Base-by-base conservation (phyloP, 2,888 invertebrate species). In the Rhagonycha fulva region DNA sequence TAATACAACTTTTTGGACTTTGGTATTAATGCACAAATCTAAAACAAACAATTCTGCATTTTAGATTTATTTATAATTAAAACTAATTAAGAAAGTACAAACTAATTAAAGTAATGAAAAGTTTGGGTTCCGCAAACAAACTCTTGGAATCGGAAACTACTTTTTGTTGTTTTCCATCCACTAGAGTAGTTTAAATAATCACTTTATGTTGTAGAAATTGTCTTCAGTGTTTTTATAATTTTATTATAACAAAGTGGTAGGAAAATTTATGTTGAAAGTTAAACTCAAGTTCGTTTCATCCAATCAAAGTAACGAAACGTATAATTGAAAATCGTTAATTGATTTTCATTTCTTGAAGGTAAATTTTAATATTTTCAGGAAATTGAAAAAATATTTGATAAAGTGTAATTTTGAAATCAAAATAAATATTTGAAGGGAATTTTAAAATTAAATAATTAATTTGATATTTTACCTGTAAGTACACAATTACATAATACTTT, bases 401-500 rank as follows among this genome's bases (percentile, higher is more conserved):
- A 47, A 47, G n/a, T n/a, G n/a, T 12, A 47, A 47, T 47, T 47
- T 47, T n/a, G n/a, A 47, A 47, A 47, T n/a, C 47, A 47, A n/a
- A 47, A 47, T 47, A 47, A 47, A 47, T 47, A 67, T 26, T 67
- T 67, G 23, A 26, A 9, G n/a, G 23, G 10, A 28, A 67, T 28
- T 67, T 67, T 23, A 47, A 47, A 47, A 47, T 47, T 47, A 47
- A 4, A 47, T 47, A 47, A 62, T 61, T 26, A 47, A 70, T 70
- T 68, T 14, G 47, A 47, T 69, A 68, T 61, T 71, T 60, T 69
- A 77, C 78, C 72, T 78, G 75, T 68, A 75, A 69, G 72, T 75
- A 75, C 76, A 73, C 68, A 78, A 70, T 78, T 78, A 75, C 76
- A 72, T 75, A 77, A 78, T 61, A 66, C 61, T n/a, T 24, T 26